Percentiles rank a stretch among this genome's conserved stretches.
Conservation (phyloP, 2,888 invertebrate genomes). For the Eutolmus rufibarbis region DNA sequence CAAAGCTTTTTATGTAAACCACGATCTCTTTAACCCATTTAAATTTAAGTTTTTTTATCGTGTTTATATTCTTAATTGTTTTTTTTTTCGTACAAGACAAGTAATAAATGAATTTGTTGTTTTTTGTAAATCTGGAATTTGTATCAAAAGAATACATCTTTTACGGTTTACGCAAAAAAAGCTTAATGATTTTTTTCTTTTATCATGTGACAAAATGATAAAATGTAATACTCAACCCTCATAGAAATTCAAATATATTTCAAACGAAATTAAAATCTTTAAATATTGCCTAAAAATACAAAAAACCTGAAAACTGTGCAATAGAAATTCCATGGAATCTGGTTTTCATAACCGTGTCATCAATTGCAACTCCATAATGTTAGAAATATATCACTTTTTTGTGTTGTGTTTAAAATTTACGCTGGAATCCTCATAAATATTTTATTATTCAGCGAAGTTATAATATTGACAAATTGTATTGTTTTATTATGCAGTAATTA, state of each 20-base stretch:
- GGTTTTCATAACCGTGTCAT: neutral
- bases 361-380: neutral
- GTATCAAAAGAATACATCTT: no score
- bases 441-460: neutral
- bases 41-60: neutral
- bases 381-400: neutral
- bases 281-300: neutral
- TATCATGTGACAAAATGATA: no score
- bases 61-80: no score
- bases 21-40: neutral
- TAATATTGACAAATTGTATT: neutral
- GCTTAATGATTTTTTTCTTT: no score
- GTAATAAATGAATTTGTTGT: no score
- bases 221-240: no score
- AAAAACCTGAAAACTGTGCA: neutral
- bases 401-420: neutral
- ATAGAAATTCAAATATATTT: no score
- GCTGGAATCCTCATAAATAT: neutral
- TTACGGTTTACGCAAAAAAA: no score
- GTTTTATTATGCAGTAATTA: neutral
- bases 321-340: neutral
- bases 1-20: neutral
- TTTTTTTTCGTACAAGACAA: no score
- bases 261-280: no score
- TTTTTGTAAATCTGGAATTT: no score